Base-by-base conservation (phyloP, 2,113 vertebrate genomes). In the Stercorarius parasiticus region DNA sequence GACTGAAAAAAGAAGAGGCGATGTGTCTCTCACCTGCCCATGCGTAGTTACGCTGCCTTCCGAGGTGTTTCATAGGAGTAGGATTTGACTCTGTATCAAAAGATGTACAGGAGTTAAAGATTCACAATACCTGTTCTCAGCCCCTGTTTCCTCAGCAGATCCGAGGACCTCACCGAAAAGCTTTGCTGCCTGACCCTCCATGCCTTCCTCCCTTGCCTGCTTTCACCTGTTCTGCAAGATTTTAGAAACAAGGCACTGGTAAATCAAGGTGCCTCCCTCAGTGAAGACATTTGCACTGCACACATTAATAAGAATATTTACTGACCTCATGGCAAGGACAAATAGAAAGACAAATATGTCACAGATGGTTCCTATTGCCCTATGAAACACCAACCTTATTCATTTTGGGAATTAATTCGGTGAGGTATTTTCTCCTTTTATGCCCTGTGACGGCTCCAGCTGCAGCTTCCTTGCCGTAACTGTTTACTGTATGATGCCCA, bases 21-120 rank as follows among this genome's bases (percentile, higher is more conserved):
- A 40, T 6, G 2, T 30, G 27, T 91, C 65, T 84, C 27, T 15
- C 64, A 29, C 40, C 56, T 79, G 21, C 26, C 55, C 15, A 1
- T 6, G 6, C 2, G 5, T 30, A 47, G 64, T 47, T 88, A 42
- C 0, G 0, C 15, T 72, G 64, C 17, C 29, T 82, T 87, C n/a
- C 11, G 27, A 7, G 47, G 19, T 15, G 13, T 56, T 93, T 82
- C 49, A 13, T 2, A 43, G 13, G 8, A 65, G 22, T 8, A 45
- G 30, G 71, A 36, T 85, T 85, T 89, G 30, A 34, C 49, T 55
- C 59, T 45, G 45, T 17, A 56, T 34, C 26, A 26, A 22, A 61
- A 74, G 34, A 84, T 50, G 50, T 38, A 16, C 5, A 40, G 55
- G 49, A 88, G 32, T 36, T 13, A 55, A 36, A 66, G 79, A 88